Evolutionary conservation across 2,888 invertebrate genomes (phyloP).

Genomic region (Tetrapedia diversipes): DNA sequence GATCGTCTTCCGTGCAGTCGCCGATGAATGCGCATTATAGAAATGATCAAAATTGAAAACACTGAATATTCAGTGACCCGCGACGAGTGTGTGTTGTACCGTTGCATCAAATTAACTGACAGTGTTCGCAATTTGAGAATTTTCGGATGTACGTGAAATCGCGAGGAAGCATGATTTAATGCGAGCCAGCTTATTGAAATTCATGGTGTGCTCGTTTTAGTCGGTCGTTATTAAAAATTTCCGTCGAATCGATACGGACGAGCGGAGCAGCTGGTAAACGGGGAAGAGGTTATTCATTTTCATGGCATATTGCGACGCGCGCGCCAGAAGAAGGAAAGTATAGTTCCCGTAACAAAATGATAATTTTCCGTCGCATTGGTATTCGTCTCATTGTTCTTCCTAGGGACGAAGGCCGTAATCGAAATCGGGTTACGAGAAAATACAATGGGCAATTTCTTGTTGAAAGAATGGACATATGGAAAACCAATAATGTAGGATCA

Average conservation of each 20-base stretch:
- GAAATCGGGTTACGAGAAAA: neutral
- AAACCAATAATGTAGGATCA: no score
- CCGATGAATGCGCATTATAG: neutral
- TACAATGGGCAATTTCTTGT: no score
- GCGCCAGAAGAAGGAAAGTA: neutral
- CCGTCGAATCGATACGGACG: constrained; percentile 10
- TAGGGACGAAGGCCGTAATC: neutral
- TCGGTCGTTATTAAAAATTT: constrained; percentile 31
- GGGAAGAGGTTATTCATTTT: constrained; percentile 11
- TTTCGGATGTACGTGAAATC: neutral
- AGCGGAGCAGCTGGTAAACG: neutral
- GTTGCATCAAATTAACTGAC: neutral
- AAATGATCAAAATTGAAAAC: neutral
- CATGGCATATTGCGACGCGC: neutral
- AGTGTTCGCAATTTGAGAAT: neutral
- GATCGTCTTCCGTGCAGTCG: neutral
- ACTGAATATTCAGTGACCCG: neutral
- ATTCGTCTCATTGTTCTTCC: neutral
- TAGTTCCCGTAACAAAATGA: constrained; percentile 1
- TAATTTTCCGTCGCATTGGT: constrained; percentile 7
- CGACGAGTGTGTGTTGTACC: neutral
- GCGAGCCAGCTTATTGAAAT: constrained; percentile 4
- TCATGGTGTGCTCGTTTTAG: constrained; percentile 2
- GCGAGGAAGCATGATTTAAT: neutral
- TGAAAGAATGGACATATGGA: no score